Evolutionary conservation across 2,888 invertebrate species (phyloP), one percentile per base, ranked within the genome.

Genomic region (Piscicola geometra): DNA sequence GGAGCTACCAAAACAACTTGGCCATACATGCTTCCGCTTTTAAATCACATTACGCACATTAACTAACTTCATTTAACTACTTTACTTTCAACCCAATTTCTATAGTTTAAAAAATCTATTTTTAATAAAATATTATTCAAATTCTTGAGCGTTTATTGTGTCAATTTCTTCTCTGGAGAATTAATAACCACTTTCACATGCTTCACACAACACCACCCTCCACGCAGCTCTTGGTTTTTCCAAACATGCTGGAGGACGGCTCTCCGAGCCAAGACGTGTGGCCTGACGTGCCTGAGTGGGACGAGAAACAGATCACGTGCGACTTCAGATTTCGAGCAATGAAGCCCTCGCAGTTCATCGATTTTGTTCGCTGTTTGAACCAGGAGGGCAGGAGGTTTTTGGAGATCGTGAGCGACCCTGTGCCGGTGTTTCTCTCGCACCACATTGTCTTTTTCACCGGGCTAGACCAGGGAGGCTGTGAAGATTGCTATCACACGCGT

Each of bases 251-350:
- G 35, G 81, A 81, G 71, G 70, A 77, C 1, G 81, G 81, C 28
- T 75, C 76, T 64, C 79, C 80, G 50, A 78, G 77, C 35, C 77
- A 72, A 33, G 80, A 81, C 72, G 79, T 81, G 12, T 81, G 81
- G 81, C 80, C 81, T 30, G 80, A 80, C 75, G 76, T 80, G 28
- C 81, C 81, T 0, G 81, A 81, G 74, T 81, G 81, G 81, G 81
- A 80, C 74, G 81, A 81, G 76, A 81, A 79, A 64, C 81, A 81
- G 76, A 79, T 81, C n/a, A 80, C 81, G 25, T 80, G 80, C 71
- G 80, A 81, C 72, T 80, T 80, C 67, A 56, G 66, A 2, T 67
- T 81, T 28, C 76, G 80, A 35, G 50, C 75, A 0, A 70, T 78
- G n/a, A 79, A 79, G 69, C 78, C 80, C 15, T 73, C 78, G 47